phyloP scores from a whole-genome alignment of 2,888 invertebrate species.

The Drosophila tripunctata region DNA sequence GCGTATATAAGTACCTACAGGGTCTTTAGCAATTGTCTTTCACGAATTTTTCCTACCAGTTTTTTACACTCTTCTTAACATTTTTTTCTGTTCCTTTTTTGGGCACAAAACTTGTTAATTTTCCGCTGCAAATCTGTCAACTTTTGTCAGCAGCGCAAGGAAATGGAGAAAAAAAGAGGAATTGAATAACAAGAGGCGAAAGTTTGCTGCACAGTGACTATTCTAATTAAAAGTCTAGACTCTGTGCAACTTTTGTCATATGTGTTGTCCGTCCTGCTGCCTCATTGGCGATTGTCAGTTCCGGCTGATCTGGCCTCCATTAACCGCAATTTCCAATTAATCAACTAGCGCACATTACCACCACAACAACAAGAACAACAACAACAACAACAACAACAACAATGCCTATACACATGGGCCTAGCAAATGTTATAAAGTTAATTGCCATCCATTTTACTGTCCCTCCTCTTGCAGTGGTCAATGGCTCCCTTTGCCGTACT shows the following conservation, averaged over 20 bases:
- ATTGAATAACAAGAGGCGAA: constrained; percentile 63
- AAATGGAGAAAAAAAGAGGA: constrained; percentile 18
- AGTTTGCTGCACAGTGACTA: constrained; percentile 40
- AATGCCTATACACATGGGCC: constrained; percentile 56
- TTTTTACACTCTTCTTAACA: constrained; percentile 23
- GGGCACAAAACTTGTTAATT: constrained; percentile 72
- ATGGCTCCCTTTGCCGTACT: constrained; percentile 1
- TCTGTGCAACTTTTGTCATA: constrained; percentile 32
- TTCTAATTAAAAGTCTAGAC: constrained; percentile 77
- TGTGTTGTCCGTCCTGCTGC: neutral
- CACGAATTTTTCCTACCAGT: too few relatives aligned
- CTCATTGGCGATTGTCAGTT: constrained; percentile 45
- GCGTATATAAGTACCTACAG: too few relatives aligned
- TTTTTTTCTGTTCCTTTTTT: constrained; percentile 17
- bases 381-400: constrained; percentile 23
- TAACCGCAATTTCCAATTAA: constrained; percentile 79
- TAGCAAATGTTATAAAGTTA: constrained; percentile 76
- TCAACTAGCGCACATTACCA: constrained; percentile 66
- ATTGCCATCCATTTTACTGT: constrained; percentile 68
- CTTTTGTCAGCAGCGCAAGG: constrained; percentile 37
- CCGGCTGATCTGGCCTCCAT: constrained; percentile 52
- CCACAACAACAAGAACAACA: constrained; percentile 36
- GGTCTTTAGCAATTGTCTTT: too few relatives aligned
- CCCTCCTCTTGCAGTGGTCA: constrained; percentile 17
- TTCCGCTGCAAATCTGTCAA: constrained; percentile 80